phyloP scores from a whole-genome alignment of 2,113 vertebrate genomes.

The Myrmecophaga tridactyla region DNA sequence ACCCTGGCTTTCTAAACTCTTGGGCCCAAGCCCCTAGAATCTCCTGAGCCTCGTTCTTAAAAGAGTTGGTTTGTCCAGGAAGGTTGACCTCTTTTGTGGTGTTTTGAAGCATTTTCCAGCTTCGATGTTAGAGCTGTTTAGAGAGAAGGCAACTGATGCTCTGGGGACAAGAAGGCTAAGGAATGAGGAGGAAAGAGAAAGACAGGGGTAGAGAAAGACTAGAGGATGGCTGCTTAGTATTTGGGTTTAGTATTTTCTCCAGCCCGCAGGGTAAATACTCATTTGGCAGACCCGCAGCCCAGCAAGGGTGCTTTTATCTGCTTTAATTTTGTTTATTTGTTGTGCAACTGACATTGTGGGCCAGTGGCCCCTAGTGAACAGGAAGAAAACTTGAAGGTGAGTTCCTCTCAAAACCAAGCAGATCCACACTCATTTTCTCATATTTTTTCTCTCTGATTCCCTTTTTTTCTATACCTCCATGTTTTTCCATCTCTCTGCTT shows the following conservation, averaged over 20 bases:
- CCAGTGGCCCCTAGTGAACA: background rate
- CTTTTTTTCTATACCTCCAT: background rate
- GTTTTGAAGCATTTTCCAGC: slow-evolving; percentile 58
- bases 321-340: background rate
- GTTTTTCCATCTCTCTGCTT: background rate
- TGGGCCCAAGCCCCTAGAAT: slow-evolving; percentile 75
- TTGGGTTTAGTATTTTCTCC: background rate
- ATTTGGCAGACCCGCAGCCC: background rate
- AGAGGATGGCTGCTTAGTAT: background rate
- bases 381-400: background rate
- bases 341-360: background rate
- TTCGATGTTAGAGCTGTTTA: slow-evolving; percentile 55
- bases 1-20: slow-evolving; percentile 72
- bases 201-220: slow-evolving; percentile 30
- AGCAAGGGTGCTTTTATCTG: background rate
- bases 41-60: slow-evolving; percentile 69
- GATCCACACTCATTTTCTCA: background rate
- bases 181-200: background rate
- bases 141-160: no score
- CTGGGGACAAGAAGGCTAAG: background rate
- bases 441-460: background rate
- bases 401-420: background rate
- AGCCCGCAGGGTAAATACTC: background rate
- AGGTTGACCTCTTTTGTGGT: slow-evolving; percentile 71
- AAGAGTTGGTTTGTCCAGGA: slow-evolving; percentile 61